Evolutionary conservation across 2,113 vertebrate species (phyloP).

Genomic region (Aptenodytes patagonicus): DNA sequence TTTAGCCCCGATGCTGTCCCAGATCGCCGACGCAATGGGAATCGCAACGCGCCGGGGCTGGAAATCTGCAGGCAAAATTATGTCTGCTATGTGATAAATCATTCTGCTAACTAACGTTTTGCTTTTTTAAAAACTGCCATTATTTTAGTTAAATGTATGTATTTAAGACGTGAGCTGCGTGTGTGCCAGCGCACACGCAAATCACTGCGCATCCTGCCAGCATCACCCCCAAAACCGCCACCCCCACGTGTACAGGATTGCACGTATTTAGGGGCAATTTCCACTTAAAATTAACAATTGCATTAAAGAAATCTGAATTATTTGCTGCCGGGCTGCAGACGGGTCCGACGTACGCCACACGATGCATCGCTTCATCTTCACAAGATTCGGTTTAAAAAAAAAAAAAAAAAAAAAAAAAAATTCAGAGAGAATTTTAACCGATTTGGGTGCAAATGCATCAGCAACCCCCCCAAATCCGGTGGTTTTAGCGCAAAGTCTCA

Average conservation of each 20-base stretch:
- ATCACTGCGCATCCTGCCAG: not conserved
- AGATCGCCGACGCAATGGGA: accelerated
- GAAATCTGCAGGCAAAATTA: not conserved
- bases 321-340: not conserved
- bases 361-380: accelerated
- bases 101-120: accelerated
- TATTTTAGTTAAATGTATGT: not conserved
- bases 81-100: accelerated
- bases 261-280: not conserved
- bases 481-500: not conserved
- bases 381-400: accelerated
- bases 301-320: not conserved
- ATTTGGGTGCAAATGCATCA: not conserved
- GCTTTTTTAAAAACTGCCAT: accelerated
- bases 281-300: not conserved
- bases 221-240: not conserved
- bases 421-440: accelerated
- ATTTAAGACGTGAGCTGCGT: accelerated
- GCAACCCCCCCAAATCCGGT: not conserved
- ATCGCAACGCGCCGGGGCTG: accelerated
- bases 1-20: accelerated
- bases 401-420: not conserved
- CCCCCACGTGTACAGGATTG: accelerated
- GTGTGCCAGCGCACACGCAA: accelerated
- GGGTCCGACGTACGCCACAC: accelerated